Base-by-base conservation (phyloP, 2,888 invertebrate genomes). In the Chymomyza fuscimana region DNA sequence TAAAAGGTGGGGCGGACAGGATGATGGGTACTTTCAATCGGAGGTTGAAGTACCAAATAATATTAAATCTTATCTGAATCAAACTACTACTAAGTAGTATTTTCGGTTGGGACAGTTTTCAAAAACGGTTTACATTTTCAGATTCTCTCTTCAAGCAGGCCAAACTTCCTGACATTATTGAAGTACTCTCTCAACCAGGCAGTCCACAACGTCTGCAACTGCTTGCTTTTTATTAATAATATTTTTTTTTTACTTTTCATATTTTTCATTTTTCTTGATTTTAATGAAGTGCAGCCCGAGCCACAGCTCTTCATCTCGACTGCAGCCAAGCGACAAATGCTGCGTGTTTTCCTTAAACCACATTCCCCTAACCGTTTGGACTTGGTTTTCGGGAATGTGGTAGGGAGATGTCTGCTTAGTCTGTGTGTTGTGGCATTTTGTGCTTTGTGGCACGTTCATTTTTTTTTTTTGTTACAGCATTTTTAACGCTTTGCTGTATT, bases 261-360 rank as follows among this genome's bases (percentile, higher is more conserved):
- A 7, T 62, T 50, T 40, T 40, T 40, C 50, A 46, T 12, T 46
- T 10, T 46, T 52, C 22, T 32, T 32, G 32, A 78, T 80, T 77
- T 81, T 82, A 85, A 85, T 86, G 79, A 87, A 86, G 80, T 85
- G 82, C 83, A 80, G 81, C 75, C 29, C 19, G 52, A 19, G 29
- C 40, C 12, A 46, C 40, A 46, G 40, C 40, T 52, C 46, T 58
- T 63, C 10, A 6, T 6, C 40, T 22, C n/a, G 75, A 67, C 74
- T 79, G 82, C 82, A 82, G 69, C 70, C 69, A 75, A 82, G 80
- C 86, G 80, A 71, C 81, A 83, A 83, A 86, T 81, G 72, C 68
- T 64, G 61, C 52, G 73, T 73, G 65, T 72, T 68, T 73, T 54
- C 15, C 36, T n/a, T 36, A 54, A 1, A 6, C 25, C 59, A 60